phyloP scores from a whole-genome alignment of 2,888 invertebrate genomes.

The Elaeidobius kamerunicus region DNA sequence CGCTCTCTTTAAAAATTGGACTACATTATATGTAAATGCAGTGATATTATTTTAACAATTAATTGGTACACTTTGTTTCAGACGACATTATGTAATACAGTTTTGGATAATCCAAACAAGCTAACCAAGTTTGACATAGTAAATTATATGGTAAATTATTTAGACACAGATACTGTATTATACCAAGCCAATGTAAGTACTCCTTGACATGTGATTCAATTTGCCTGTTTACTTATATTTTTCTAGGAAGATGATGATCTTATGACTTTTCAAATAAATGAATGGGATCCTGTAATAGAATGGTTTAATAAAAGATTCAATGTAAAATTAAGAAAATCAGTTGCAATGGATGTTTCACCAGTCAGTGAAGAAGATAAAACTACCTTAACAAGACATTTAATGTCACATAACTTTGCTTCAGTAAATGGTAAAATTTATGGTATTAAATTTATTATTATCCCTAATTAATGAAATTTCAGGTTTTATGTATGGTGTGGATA shows the following conservation, averaged over 20 bases:
- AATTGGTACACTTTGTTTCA: too few species aligned
- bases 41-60: too few species aligned
- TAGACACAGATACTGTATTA: conserved; percentile 79
- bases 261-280: conserved; percentile 67
- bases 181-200: conserved; percentile 68
- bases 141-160: conserved; percentile 72
- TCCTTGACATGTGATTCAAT: too few species aligned
- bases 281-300: conserved; percentile 87
- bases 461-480: conserved; percentile 54
- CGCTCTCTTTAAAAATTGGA: too few species aligned
- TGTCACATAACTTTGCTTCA: conserved; percentile 78
- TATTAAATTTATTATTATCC: too few species aligned
- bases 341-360: conserved; percentile 66
- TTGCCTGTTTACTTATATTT: conserved; percentile 7
- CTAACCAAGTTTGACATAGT: conserved; percentile 72
- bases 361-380: conserved; percentile 65
- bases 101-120: conserved; percentile 88
- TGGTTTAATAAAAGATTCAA: conserved; percentile 85
- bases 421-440: conserved; percentile 69
- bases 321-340: conserved; percentile 68
- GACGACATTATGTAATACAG: conserved; percentile 88
- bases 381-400: conserved; percentile 68
- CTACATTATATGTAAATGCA: too few species aligned
- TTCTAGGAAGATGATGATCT: conserved; percentile 76
- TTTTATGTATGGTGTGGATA: conserved; percentile 80